These are phyloP conservation scores for Clinocottus analis DNA, from an alignment of 2,113 vertebrate species.

Conservation along the genomic window DNA sequence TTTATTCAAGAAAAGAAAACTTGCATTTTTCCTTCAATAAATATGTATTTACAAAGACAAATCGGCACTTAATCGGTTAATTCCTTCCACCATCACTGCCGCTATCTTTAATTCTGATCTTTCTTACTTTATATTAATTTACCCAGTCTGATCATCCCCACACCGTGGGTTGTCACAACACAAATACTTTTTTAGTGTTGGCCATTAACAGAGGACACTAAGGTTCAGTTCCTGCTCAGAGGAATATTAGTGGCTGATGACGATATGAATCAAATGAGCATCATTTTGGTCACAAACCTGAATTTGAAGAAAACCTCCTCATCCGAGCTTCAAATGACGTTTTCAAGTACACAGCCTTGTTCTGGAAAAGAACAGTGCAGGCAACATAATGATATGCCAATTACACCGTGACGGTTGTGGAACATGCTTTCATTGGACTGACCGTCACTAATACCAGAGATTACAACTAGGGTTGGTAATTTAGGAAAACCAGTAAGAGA, in stretches of 20 bases:
- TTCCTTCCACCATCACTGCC: background rate
- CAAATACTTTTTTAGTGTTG: background rate
- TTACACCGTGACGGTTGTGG: background rate
- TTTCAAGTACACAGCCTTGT: constrained; percentile 6
- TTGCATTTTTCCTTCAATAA: background rate
- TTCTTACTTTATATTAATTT: background rate
- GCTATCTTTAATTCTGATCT: background rate
- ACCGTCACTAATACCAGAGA: constrained; percentile 1
- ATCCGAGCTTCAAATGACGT: constrained; percentile 12
- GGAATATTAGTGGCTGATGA: background rate
- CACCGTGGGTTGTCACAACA: background rate
- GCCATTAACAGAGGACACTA: background rate
- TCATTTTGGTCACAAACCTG: background rate
- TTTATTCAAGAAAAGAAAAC: no score
- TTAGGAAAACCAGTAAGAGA: no score
- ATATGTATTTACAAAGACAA: background rate
- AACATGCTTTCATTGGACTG: background rate
- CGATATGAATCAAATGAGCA: background rate
- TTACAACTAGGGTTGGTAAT: background rate
- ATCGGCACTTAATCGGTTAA: background rate
- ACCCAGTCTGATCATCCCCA: background rate
- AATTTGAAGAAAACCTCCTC: background rate
- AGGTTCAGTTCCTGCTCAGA: background rate
- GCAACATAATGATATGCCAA: background rate
- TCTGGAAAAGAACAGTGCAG: constrained; percentile 10